Evolutionary conservation across 2,888 invertebrate genomes (phyloP), one percentile per base, ranked within the genome.

Genomic region (Margaritifera margaritifera): DNA sequence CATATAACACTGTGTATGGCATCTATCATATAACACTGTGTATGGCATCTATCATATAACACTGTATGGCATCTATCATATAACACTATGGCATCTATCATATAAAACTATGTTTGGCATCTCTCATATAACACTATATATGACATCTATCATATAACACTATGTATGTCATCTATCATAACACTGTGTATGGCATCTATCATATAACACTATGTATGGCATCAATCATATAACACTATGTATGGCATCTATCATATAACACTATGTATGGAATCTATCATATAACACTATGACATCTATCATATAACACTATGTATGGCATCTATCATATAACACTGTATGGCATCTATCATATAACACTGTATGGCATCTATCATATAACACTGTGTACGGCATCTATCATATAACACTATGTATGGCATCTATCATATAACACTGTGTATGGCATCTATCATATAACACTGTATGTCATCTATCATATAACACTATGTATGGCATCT

Each of bases 131-230:
- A 42, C 42, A 42, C 22, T 61, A 19, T 24, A 61, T 68, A 19
- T 42, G 75, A 54, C 64, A 66, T 25, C 62, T 72, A 42, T 42
- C 2, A 42, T 42, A n/a, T n/a, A n/a, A n/a, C n/a, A n/a, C n/a
- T n/a, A n/a, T n/a, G n/a, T n/a, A n/a, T n/a, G n/a, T n/a, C n/a
- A n/a, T n/a, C n/a, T n/a, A n/a, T n/a, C n/a, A n/a, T n/a, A n/a
- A n/a, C n/a, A n/a, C n/a, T n/a, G n/a, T 42, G 4, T 42, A 42
- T 42, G 42, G 15, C 8, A 31, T 31, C 8, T 31, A 31, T 31
- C 31, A 31, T 6, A 31, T 42, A 42, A 42, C 42, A 42, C 22
- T 61, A 19, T 24, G 63, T 68, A 19, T 42, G 75, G 56, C 64
- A 66, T 25, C 62, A 42, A 15, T 42, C 15, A 11, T 0, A 42